Percentiles rank a stretch among this genome's conserved stretches.
Evolutionary conservation across 2,888 invertebrate genomes (phyloP).

Genomic region (Hipparchia semele): DNA sequence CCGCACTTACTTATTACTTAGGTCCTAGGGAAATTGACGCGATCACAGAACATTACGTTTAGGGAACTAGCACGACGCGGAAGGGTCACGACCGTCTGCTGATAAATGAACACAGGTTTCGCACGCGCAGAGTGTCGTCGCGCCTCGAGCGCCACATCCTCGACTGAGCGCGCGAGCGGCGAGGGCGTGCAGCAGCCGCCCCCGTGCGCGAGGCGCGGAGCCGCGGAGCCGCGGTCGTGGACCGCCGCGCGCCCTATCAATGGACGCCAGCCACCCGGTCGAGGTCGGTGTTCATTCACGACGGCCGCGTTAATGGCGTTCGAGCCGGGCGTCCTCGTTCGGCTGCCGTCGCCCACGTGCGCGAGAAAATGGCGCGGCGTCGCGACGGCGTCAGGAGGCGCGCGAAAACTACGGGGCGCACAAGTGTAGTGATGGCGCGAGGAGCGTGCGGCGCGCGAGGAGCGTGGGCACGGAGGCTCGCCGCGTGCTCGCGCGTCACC

Average conservation of each 20-base stretch:
- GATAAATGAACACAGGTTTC: slow-evolving; percentile 80
- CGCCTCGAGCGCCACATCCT: slow-evolving; percentile 78
- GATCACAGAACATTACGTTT: slow-evolving; percentile 77
- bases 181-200: slow-evolving; percentile 78
- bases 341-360: slow-evolving; percentile 79
- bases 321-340: slow-evolving; percentile 70
- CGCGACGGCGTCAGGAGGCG: slow-evolving; percentile 76
- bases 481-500: slow-evolving; percentile 55
- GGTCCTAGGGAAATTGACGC: slow-evolving; percentile 69
- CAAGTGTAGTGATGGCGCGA: slow-evolving; percentile 69
- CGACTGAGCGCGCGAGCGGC: slow-evolving; percentile 83
- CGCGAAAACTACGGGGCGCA: slow-evolving; percentile 78
- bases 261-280: slow-evolving; percentile 75
- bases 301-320: slow-evolving; percentile 78
- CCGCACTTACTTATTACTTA: slow-evolving; percentile 57
- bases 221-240: slow-evolving; percentile 68
- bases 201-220: slow-evolving; percentile 64
- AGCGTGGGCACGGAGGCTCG: slow-evolving; percentile 69
- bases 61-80: slow-evolving; percentile 58
- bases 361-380: slow-evolving; percentile 82
- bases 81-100: slow-evolving; percentile 65
- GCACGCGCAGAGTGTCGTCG: slow-evolving; percentile 74
- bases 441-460: slow-evolving; percentile 58
- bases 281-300: slow-evolving; percentile 81
- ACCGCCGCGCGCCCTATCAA: slow-evolving; percentile 77